Conservation (phyloP, 2,797 vertebrate genomes). For the Cirrhinus mrigala region DNA sequence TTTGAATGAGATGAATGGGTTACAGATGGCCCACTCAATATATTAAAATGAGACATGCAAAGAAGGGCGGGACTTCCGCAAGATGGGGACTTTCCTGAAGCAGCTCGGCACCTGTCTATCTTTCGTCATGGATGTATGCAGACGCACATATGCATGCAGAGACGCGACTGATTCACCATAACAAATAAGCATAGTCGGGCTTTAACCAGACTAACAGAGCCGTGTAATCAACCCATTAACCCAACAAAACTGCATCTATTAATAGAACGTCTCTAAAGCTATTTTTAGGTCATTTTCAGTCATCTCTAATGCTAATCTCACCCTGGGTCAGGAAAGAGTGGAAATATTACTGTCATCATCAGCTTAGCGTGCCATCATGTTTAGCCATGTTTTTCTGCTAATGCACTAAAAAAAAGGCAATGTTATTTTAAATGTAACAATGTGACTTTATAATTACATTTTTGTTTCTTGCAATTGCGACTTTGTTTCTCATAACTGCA, state of each 20-base stretch:
- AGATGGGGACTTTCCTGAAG: constrained; percentile 59
- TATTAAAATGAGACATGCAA: constrained; percentile 80
- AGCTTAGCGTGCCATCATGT: not conserved
- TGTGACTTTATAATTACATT: not conserved
- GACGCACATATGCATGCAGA: constrained; percentile 23
- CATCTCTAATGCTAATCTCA: not conserved
- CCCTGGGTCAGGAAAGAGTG: not conserved
- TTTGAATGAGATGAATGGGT: constrained; percentile 84
- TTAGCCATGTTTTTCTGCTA: not conserved
- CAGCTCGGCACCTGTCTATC: constrained; percentile 60
- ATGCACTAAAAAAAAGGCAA: too few relatives aligned
- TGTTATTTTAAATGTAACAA: not conserved
- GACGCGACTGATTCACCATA: not conserved
- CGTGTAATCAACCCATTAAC: constrained; percentile 13
- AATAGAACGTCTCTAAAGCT: not conserved
- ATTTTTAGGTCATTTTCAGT: not conserved
- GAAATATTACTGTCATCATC: not conserved
- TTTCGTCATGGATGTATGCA: constrained; percentile 45
- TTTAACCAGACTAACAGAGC: constrained; percentile 10
- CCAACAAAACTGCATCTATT: constrained; percentile 23
- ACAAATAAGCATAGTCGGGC: not conserved
- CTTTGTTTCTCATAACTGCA: not conserved
- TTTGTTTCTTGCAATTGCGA: not conserved
- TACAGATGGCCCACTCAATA: constrained; percentile 85
- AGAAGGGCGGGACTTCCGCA: constrained; percentile 67